Evolutionary conservation across 1,140 invertebrate species (phyloP).

Genomic region (Callitettix versicolor): DNA sequence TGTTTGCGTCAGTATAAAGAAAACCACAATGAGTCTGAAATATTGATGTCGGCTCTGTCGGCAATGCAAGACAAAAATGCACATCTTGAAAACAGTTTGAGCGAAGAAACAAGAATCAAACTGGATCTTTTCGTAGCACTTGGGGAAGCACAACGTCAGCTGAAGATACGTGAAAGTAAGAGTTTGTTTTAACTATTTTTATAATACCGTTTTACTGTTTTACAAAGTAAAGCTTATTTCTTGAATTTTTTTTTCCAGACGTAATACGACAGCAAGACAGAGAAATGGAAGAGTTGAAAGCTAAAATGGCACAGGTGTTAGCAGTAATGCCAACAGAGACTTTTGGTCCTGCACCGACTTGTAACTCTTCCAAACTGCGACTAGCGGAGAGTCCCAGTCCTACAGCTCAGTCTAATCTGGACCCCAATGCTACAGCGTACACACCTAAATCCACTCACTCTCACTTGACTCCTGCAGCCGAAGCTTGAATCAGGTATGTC

Average conservation of each 20-base stretch:
- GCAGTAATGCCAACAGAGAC: conserved; percentile 78
- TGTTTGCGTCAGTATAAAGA: conserved; percentile 51
- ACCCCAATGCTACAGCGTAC: conserved; percentile 86
- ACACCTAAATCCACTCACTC: conserved; percentile 53
- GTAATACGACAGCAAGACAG: conserved; percentile 71
- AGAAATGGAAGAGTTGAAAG: conserved; percentile 82
- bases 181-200: conserved; percentile 17
- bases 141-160: conserved; percentile 84
- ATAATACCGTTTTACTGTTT: background rate
- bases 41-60: conserved; percentile 66
- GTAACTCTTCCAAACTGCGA: conserved; percentile 47
- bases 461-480: conserved; percentile 20
- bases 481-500: conserved; percentile 20
- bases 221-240: background rate
- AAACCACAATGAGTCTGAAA: conserved; percentile 64
- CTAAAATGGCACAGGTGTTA: conserved; percentile 81
- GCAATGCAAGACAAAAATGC: conserved; percentile 78
- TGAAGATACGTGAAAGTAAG: conserved; percentile 86
- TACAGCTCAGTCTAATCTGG: conserved; percentile 52
- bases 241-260: conserved; percentile 40
- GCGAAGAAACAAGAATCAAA: conserved; percentile 90
- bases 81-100: conserved; percentile 84
- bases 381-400: conserved; percentile 30
- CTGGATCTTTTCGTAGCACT: conserved; percentile 92
- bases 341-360: conserved; percentile 36